These are phyloP conservation scores for Gadus chalcogrammus DNA, from an alignment of 2,113 vertebrate species.

Conservation along the genomic window DNA sequence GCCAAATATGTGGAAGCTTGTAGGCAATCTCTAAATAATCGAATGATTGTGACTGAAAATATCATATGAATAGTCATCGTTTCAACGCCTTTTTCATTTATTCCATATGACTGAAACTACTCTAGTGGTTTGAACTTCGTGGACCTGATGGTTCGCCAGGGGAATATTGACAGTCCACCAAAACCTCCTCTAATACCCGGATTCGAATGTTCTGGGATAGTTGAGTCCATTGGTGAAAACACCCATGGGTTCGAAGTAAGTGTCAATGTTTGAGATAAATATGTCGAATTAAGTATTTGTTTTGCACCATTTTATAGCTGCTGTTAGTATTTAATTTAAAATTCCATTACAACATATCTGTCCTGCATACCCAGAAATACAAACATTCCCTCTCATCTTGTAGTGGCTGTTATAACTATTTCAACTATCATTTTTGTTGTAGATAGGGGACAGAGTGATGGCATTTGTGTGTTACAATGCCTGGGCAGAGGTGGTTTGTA, in stretches of 20 bases:
- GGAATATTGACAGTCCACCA: conserved; percentile 94
- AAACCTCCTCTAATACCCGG: conserved; percentile 93
- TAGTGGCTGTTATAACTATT: no score
- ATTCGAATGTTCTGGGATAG: conserved; percentile 95
- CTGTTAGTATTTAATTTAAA: no score
- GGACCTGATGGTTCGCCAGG: conserved; percentile 97
- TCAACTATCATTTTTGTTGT: conserved; percentile 13
- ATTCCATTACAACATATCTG: no score
- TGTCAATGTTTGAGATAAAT: conserved; percentile 11
- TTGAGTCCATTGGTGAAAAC: conserved; percentile 88
- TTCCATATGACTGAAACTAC: conserved; percentile 10
- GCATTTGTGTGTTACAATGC: conserved; percentile 94
- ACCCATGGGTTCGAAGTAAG: conserved; percentile 92
- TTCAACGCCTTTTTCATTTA: neutral
- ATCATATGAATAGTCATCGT: neutral
- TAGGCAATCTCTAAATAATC: no score
- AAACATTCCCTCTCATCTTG: conserved; percentile 9
- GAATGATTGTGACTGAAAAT: no score
- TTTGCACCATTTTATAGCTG: no score
- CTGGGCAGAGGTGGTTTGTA: conserved; percentile 97
- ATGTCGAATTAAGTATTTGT: no score
- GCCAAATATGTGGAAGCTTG: neutral
- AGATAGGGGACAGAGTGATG: conserved; percentile 97
- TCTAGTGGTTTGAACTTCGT: conserved; percentile 95
- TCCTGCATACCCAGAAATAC: no score